Conservation (phyloP, 2,888 invertebrate genomes). For the Ichneumoninae sp. region DNA sequence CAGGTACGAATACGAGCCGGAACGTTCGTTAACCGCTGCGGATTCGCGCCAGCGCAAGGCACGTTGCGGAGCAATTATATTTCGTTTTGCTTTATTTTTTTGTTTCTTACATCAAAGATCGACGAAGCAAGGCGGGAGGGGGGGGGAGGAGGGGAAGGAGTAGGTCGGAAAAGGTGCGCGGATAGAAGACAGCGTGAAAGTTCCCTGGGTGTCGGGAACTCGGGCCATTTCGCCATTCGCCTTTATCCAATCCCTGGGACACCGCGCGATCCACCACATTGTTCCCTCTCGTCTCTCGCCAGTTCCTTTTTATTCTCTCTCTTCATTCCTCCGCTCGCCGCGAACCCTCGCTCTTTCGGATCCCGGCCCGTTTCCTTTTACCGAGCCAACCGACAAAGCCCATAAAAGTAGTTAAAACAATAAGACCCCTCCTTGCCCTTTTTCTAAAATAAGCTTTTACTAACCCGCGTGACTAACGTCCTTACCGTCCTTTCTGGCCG, state of each 20-base stretch:
- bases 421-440: conserved; percentile 35
- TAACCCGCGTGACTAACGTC: conserved; percentile 59
- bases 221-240: conserved; percentile 45
- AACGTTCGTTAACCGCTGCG: not conserved
- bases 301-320: conserved; percentile 20
- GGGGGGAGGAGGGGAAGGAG: not conserved
- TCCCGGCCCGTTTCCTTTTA: conserved; percentile 30
- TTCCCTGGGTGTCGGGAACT: conserved; percentile 27
- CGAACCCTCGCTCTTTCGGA: conserved; percentile 17
- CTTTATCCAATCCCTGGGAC: conserved; percentile 43
- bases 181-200: conserved; percentile 27
- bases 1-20: not conserved
- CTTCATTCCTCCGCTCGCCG: not conserved
- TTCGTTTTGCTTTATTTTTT: not conserved
- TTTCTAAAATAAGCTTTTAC: conserved; percentile 60
- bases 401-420: conserved; percentile 66
- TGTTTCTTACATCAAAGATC: conserved; percentile 14
- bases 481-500: conserved; percentile 46
- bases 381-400: conserved; percentile 54
- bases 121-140: not conserved
- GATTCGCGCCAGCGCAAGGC: not conserved
- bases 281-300: conserved; percentile 3
- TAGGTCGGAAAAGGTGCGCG: not conserved
- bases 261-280: conserved; percentile 20
- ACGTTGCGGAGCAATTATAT: not conserved